Conservation (phyloP, 2,113 vertebrate genomes). For the Hemicordylus capensis region DNA sequence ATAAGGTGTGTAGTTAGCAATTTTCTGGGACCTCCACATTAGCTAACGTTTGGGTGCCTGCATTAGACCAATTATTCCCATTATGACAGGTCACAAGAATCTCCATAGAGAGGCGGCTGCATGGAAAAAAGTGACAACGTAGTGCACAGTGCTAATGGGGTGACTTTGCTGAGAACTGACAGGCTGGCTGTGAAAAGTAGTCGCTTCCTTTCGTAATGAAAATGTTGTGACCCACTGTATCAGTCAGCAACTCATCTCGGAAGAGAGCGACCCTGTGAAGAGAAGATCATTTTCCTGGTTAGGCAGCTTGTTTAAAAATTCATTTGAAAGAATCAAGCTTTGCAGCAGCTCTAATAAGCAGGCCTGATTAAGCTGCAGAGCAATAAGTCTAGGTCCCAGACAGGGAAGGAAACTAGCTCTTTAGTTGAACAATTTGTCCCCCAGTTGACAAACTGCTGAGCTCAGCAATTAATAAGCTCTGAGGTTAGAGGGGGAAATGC, state of each 20-base stretch:
- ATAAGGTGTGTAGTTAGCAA: not conserved
- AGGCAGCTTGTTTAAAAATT: not conserved
- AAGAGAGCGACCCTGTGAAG: not conserved
- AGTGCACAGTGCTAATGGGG: not conserved
- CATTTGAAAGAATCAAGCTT: not conserved
- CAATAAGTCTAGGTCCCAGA: not conserved
- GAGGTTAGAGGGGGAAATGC: not conserved
- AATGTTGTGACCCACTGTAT: not conserved
- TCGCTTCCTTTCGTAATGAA: not conserved
- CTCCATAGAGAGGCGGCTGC: not conserved
- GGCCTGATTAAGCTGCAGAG: not conserved
- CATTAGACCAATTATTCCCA: constrained; percentile 4
- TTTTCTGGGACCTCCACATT: not conserved
- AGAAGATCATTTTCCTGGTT: not conserved
- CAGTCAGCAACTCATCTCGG: not conserved
- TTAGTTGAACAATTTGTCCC: not conserved
- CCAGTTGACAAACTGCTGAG: not conserved
- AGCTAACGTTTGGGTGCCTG: not conserved
- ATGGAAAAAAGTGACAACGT: not conserved
- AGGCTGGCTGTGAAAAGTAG: not conserved
- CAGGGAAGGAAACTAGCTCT: not conserved
- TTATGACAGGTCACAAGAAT: not conserved
- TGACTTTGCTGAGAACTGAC: not conserved
- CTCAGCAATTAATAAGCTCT: not conserved
- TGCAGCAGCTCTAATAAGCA: not conserved